Base-by-base conservation (phyloP, 2,797 vertebrate genomes). In the Limosa lapponica region DNA sequence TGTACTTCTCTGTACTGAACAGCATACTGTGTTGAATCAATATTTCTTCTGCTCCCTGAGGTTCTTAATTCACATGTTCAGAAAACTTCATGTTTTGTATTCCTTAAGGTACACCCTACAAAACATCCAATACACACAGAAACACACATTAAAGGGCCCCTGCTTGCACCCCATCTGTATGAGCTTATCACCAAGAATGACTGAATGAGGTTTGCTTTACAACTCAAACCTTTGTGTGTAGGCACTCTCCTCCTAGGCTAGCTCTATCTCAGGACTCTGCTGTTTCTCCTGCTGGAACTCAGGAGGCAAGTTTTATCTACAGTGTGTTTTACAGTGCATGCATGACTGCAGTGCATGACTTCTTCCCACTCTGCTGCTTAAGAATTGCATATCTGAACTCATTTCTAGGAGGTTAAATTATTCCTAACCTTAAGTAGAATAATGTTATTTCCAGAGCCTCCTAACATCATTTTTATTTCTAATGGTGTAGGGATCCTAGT, bases 51-150 rank as follows among this genome's bases (percentile, higher is more conserved):
- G 75, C 94, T 97, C 94, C 92, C 92, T 88, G 90, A 97, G 91
- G 92, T 96, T 97, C 91, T 89, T 97, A 96, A 97, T 97, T 94
- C 95, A 79, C 71, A 34, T 89, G 80, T 96, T 95, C 87, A 94
- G 91, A 92, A 96, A 97, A 72, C 84, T 83, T 96, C 34, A 39
- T 88, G 70, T 79, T 97, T 97, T 91, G 67, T 97, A 97, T 97
- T 97, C 96, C 75, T 80, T 36, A 69, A 96, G 91, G 79, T 32
- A 52, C 65, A 57, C 65, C 64, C 74, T 70, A 54, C 39, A 80
- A 87, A 96, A 70, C 39, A 84, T 75, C 74, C 83, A 85, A 59
- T 24, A 30, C 77, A 54, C 81, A 72, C 20, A 91, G 70, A 77
- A 96, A 92, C 7, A 34, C 70, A 51, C 48, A 30, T 86, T 88